Evolutionary conservation across 2,113 vertebrate genomes (phyloP).

Genomic region (Columba janthina): DNA sequence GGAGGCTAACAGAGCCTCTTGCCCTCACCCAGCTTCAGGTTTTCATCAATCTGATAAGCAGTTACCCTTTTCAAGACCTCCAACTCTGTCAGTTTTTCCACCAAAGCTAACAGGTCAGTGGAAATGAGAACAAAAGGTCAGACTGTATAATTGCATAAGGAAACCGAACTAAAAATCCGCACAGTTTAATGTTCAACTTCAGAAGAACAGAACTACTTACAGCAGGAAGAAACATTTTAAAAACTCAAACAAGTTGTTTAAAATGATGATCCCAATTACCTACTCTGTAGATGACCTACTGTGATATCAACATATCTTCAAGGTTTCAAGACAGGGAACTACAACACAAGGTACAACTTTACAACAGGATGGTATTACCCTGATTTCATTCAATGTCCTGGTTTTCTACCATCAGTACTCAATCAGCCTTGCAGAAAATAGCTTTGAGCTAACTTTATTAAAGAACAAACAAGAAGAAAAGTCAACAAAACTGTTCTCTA

Average conservation of each 20-base stretch:
- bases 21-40: not conserved
- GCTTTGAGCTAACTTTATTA: constrained; percentile 37
- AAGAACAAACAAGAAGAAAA: constrained; percentile 50
- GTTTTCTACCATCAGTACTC: constrained; percentile 11
- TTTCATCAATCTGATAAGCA: not conserved
- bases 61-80: not conserved
- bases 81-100: not conserved
- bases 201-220: not conserved
- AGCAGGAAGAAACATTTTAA: not conserved
- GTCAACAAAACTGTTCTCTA: constrained; percentile 51
- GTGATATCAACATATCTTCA: not conserved
- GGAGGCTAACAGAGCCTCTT: not conserved
- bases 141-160: not conserved
- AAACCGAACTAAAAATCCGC: not conserved
- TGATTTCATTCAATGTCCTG: not conserved
- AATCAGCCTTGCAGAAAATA: constrained; percentile 6
- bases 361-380: constrained; percentile 3
- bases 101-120: not conserved
- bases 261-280: not conserved
- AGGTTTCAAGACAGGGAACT: constrained; percentile 46
- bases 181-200: not conserved
- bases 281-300: constrained; percentile 4
- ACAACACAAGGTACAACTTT: not conserved
- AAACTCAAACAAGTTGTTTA: not conserved
- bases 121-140: not conserved